Percentiles rank a stretch among this genome's conserved stretches.
phyloP scores from a whole-genome alignment of 2,797 vertebrate species.

The Helicolenus hilgendorfi region DNA sequence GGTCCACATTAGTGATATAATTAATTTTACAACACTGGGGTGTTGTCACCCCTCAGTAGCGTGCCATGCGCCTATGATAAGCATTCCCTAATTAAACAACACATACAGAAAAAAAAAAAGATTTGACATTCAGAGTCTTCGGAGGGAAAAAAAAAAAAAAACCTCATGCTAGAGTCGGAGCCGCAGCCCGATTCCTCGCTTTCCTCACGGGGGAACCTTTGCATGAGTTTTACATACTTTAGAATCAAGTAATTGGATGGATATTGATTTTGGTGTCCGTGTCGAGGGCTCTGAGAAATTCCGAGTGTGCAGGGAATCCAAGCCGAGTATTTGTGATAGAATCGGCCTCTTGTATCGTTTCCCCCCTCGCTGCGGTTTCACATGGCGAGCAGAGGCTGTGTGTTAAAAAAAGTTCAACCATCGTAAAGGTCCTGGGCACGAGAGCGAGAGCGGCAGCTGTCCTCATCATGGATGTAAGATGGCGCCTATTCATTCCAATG shows the following conservation, averaged over 20 bases:
- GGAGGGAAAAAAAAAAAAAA: constrained; percentile 59
- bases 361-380: not conserved
- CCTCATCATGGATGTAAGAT: not conserved
- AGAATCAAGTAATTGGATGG: constrained; percentile 66
- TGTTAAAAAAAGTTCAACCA: not conserved
- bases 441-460: not conserved
- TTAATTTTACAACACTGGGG: constrained; percentile 94
- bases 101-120: constrained; percentile 51
- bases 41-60: constrained; percentile 89
- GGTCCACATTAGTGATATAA: constrained; percentile 91
- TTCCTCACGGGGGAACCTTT: constrained; percentile 45
- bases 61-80: constrained; percentile 89
- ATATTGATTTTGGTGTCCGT: constrained; percentile 68
- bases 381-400: rapidly evolving
- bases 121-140: constrained; percentile 86
- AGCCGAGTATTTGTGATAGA: constrained; percentile 16
- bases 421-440: not conserved
- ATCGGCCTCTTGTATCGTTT: not conserved
- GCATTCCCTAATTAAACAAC: constrained; percentile 93
- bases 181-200: not conserved
- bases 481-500: too few relatives aligned
- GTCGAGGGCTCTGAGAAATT: constrained; percentile 32
- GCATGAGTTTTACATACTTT: constrained; percentile 75
- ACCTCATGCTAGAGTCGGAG: constrained; percentile 28
- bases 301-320: constrained; percentile 14